Percentiles rank a stretch among this genome's conserved stretches.
phyloP scores from a whole-genome alignment of 2,888 invertebrate species.

The Yponomeuta cagnagella region DNA sequence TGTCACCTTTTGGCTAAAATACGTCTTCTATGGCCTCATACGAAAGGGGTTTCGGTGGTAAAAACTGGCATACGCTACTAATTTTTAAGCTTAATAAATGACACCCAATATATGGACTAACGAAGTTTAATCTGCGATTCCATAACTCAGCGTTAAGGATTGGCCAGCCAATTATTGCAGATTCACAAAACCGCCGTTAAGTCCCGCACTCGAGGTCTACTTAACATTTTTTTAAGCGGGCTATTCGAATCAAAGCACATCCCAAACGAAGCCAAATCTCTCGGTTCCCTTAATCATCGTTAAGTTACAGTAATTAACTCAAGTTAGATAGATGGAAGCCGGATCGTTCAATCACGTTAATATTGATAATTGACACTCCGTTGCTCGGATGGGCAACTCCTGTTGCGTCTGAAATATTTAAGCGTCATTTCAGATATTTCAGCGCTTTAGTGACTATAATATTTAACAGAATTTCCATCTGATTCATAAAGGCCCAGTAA shows the following conservation, averaged over 20 bases:
- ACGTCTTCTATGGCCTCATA: too few relatives aligned
- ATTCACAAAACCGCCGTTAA: background rate
- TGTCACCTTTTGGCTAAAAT: too few relatives aligned
- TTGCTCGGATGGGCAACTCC: background rate
- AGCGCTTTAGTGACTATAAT: too few relatives aligned
- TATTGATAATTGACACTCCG: slow-evolving; percentile 3
- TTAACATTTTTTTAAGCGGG: background rate
- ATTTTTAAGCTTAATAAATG: background rate
- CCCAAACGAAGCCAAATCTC: background rate
- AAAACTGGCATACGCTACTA: too few relatives aligned
- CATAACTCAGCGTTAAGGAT: background rate
- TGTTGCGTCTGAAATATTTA: too few relatives aligned
- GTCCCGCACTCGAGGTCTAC: background rate
- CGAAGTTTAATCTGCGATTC: background rate
- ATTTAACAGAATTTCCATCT: too few relatives aligned
- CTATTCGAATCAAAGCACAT: background rate
- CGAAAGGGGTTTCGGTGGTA: too few relatives aligned
- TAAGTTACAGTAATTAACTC: background rate
- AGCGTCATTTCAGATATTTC: too few relatives aligned
- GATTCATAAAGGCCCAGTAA: too few relatives aligned
- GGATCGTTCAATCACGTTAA: slow-evolving; percentile 1
- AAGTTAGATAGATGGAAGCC: background rate
- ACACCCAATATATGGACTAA: background rate
- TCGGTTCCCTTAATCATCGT: background rate
- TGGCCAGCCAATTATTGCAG: background rate